Evolutionary conservation across 30 jellyfish, hydroid and myxozoan species (phyloP), one percentile per base, ranked within the genome.

Genomic region (Catostylus mosaicus): DNA sequence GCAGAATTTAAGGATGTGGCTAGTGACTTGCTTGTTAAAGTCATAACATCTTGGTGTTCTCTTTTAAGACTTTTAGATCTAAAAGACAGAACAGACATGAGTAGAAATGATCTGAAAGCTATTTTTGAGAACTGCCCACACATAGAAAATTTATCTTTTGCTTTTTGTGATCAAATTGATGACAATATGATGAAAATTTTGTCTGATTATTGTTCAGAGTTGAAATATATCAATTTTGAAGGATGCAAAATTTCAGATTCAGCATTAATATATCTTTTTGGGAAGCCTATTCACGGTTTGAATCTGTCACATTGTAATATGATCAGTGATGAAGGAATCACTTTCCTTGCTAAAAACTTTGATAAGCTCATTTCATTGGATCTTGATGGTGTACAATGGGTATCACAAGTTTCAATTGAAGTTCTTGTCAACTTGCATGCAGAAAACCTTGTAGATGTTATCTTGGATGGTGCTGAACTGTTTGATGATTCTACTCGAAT

Each of bases 371-470:
- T 47, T 23, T 52, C 57, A 14, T 34, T 91, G 8, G 75, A 91
- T 73, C 79, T 91, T 71, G 98, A 91, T 79, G 98, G 98, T 22
- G 77, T 91, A 2, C 98, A 84, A 65, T 91, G 98, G 98, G 79
- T 91, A 18, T 83, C 96, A 18, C 86, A 73, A 5, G 82, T 32
- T 26, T 71, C 92, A 63, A 40, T 91, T 73, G 85, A 91, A 38
- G 67, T 84, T 61, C 88, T 91, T 1, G 87, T 80, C 14, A 78
- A 56, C 22, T 35, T 61, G 26, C 96, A 85, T 72, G 31, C 33
- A 2, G 36, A 52, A 8, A 60, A 85, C 22, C 82, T 91, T 67
- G 62, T 61, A 64, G 84, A 91, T 30, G 51, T 91, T 34, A 50
- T 69, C 19, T 88, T 91, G 57, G 98, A 91, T 91, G 98, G 98